Base-by-base conservation (phyloP, 2,888 invertebrate genomes). In the Teleiodes luculella region DNA sequence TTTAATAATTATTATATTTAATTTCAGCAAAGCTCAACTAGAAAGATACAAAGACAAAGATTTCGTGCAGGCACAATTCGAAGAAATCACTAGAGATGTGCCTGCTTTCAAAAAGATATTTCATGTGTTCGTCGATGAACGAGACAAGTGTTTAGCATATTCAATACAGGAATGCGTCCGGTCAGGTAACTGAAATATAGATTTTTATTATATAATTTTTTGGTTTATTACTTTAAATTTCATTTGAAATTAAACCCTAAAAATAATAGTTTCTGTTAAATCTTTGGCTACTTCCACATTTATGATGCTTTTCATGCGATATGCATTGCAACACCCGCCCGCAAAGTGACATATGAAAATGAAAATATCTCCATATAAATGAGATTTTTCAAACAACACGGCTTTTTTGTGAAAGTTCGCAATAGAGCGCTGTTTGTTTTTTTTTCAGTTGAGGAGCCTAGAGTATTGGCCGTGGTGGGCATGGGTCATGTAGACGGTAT, bases 401-500 rank as follows among this genome's bases (percentile, higher is more conserved):
- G n/a, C n/a, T n/a, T n/a, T n/a, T n/a, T n/a, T n/a, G n/a, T n/a
- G n/a, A n/a, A n/a, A n/a, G n/a, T n/a, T n/a, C n/a, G n/a, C n/a
- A n/a, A n/a, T n/a, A n/a, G n/a, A n/a, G n/a, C n/a, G n/a, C n/a
- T n/a, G n/a, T n/a, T 10, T 11, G 10, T n/a, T 46, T 30, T 16
- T 46, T 52, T 55, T 51, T 5, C 66, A 80, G 82, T 82, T 58
- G 81, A 88, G 52, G 91, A 92, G 16, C 89, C 93, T 5, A 92
- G 94, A 59, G 94, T 98, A 11, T 97, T 99, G 7, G 98, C 96
- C 18, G 96, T 99, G 20, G 98, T 99, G 30, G 99, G 99, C 36
- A 97, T 99, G 75, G 99, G 99, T 0, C 99, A 99, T 80, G 94
- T 95, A 4, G 93, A 95, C 53, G 99, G 99, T 52, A 98, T 99